Evolutionary conservation across 2,888 invertebrate genomes (phyloP).

Genomic region (Hydroisotoma schaefferi): DNA sequence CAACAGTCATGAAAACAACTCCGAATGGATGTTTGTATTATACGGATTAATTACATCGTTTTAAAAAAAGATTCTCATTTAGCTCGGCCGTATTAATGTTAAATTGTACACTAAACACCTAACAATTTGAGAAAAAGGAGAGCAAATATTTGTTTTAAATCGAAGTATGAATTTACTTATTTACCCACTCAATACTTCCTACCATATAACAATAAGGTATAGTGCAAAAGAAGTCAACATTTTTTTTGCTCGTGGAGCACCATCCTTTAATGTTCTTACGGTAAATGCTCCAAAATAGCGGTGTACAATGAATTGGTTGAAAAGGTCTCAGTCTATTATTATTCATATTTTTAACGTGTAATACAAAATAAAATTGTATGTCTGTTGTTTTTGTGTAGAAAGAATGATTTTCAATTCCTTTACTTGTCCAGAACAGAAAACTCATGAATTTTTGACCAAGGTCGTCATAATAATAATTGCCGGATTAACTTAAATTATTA

Average conservation of each 20-base stretch:
- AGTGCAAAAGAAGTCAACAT: constrained; percentile 1
- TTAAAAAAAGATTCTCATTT: not conserved
- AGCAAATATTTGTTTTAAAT: not conserved
- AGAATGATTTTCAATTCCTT: too few relatives aligned
- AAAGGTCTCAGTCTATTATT: not conserved
- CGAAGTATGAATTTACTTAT: not conserved
- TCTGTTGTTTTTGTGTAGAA: constrained; percentile 5
- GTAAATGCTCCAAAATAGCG: not conserved
- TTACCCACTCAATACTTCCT: not conserved
- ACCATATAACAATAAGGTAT: constrained; percentile 7
- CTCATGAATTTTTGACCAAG: too few relatives aligned
- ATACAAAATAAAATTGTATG: constrained; percentile 4
- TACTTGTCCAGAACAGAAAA: too few relatives aligned
- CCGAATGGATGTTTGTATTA: not conserved
- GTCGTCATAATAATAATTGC: too few relatives aligned
- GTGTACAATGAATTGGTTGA: not conserved
- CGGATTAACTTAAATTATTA: too few relatives aligned
- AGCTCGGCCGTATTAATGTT: not conserved
- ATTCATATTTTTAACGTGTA: constrained; percentile 10
- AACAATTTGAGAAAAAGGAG: not conserved
- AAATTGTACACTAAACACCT: not conserved
- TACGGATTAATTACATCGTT: not conserved
- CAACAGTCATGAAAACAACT: constrained; percentile 23
- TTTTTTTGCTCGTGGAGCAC: constrained; percentile 1
- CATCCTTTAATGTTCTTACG: not conserved